Evolutionary conservation across 2,797 vertebrate genomes (phyloP).

Genomic region (Taeniopygia guttata): DNA sequence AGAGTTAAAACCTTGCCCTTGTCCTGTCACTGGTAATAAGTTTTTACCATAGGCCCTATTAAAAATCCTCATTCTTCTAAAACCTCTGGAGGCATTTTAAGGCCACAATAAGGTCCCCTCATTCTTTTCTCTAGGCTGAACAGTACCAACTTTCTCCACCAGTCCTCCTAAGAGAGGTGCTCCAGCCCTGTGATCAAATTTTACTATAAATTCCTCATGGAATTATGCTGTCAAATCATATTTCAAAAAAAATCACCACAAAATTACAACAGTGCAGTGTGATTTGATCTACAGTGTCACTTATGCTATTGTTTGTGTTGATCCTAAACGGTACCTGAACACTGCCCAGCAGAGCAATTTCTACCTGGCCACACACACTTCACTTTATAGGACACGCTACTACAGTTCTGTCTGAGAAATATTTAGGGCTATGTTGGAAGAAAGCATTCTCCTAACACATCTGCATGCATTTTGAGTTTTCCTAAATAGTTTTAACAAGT

Average conservation of each 20-base stretch:
- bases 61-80: background rate
- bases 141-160: background rate
- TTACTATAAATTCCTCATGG: background rate
- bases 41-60: background rate
- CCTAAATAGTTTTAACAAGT: background rate
- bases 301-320: background rate
- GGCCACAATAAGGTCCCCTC: background rate
- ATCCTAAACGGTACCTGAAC: background rate
- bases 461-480: background rate
- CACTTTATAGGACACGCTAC: background rate
- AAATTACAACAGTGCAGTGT: background rate
- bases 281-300: background rate
- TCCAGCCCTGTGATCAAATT: background rate
- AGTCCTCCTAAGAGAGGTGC: background rate
- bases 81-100: background rate
- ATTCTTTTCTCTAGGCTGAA: background rate
- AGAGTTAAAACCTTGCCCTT: background rate
- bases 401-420: background rate
- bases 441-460: background rate
- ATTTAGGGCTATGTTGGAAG: background rate
- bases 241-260: background rate
- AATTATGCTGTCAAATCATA: background rate
- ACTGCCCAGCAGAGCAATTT: background rate
- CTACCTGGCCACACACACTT: background rate
- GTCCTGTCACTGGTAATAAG: background rate